Evolutionary conservation across 2,797 vertebrate species (phyloP), one percentile per base, ranked within the genome.

Genomic region (Platalea minor): DNA sequence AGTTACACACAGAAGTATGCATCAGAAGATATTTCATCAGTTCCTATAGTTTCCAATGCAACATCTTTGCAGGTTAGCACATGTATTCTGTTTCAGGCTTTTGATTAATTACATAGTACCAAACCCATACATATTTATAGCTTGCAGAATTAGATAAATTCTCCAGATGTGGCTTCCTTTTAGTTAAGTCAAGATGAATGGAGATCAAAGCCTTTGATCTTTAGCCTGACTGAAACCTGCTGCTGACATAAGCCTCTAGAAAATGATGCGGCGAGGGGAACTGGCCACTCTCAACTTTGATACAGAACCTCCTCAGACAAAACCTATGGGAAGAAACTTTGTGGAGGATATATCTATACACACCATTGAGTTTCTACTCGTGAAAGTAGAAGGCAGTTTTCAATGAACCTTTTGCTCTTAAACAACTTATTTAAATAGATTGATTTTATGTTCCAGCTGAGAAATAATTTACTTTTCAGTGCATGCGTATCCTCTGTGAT

Each of bases 121-220:
- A 93, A 96, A 97, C 31, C 76, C 89, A 91, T 93, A 68, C 63
- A 25, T 89, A 92, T 95, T 95, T 95, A 95, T 94, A 85, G 86
- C 84, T 93, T 18, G 28, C 88, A 94, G 91, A 95, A 95, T 94
- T 76, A 92, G 95, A 96, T 80, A 92, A 91, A 79, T 94, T 91
- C 95, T 94, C 76, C 67, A 95, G 80, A 96, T 95, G 96, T 95
- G 91, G 96, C 95, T 95, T 96, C 87, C 23, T 95, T 93, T 96
- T 82, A 77, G 89, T 88, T 91, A 84, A 95, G 94, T 76, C 16
- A 56, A 91, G 91, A 96, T 88, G 89, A 94, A 94, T 83, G 96
- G 91, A 90, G 54, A 96, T 91, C 91, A 97, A 94, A 97, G 77
- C 85, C 95, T 97, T 96, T 98, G 96, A 97, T 98, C 97, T 95